These are phyloP conservation scores for Ophioninae sp. DNA, from an alignment of 2,888 invertebrate genomes.

Conservation along the genomic window DNA sequence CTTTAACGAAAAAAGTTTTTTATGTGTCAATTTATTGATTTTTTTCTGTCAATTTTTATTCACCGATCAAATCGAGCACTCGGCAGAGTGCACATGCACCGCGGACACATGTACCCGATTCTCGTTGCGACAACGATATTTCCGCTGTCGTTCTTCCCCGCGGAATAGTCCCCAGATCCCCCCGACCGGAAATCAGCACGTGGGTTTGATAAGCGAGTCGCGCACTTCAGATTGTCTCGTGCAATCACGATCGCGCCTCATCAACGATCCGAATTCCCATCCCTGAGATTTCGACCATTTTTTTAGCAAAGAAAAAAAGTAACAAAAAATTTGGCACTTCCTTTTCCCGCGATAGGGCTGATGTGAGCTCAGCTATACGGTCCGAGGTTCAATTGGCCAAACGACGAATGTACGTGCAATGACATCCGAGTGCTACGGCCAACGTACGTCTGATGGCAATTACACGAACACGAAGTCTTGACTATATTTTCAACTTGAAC, in stretches of 20 bases:
- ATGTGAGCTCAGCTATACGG: conserved; percentile 23
- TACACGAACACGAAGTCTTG: not conserved
- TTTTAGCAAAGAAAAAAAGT: not conserved
- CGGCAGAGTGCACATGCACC: not conserved
- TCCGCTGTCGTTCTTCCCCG: too few relatives aligned
- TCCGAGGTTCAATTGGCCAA: conserved; percentile 45
- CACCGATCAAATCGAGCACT: not conserved
- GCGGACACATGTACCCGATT: not conserved
- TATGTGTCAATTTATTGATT: not conserved
- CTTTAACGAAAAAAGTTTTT: not conserved
- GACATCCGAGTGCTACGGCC: conserved; percentile 15
- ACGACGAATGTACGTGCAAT: conserved; percentile 28
- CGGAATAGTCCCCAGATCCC: too few relatives aligned
- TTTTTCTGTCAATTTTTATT: not conserved
- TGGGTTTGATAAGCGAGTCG: not conserved
- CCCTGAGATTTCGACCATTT: not conserved
- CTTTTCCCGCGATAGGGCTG: not conserved
- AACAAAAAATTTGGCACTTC: not conserved
- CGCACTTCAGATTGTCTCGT: not conserved
- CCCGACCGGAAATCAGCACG: not conserved
- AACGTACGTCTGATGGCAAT: not conserved
- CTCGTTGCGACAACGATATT: not conserved
- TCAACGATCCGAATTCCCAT: not conserved
- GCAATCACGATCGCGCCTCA: not conserved
- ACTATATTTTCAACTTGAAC: not conserved